Percentiles rank a stretch among this genome's conserved stretches.
These are phyloP conservation scores for Bergia puertoricense DNA, from an alignment of 92 coral and sea anemone species.

Conservation along the genomic window DNA sequence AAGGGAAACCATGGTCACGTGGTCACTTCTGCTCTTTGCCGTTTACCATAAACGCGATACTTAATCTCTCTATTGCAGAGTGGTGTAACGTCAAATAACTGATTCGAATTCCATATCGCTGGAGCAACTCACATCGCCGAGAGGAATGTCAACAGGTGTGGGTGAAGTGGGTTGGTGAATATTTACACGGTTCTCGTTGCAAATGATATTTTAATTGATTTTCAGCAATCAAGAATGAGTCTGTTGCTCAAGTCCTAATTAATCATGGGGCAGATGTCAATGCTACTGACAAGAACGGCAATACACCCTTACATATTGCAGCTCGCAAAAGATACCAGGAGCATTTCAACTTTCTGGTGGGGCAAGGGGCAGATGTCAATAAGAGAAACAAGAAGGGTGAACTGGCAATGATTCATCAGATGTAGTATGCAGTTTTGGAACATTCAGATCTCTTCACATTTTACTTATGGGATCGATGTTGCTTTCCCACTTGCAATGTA, in stretches of 20 bases:
- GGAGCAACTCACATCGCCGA: too few species aligned
- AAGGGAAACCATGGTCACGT: too few species aligned
- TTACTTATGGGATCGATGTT: too few species aligned
- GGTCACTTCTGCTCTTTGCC: too few species aligned
- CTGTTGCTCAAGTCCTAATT: not conserved
- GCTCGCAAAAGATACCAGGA: not conserved
- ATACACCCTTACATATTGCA: not conserved
- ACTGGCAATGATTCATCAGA: not conserved
- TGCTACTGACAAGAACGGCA: not conserved
- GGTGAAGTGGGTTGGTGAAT: too few species aligned
- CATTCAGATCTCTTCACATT: not conserved
- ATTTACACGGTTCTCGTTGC: too few species aligned
- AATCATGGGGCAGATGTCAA: not conserved
- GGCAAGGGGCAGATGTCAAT: not conserved
- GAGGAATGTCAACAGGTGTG: too few species aligned
- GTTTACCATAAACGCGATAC: too few species aligned
- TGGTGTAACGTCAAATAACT: too few species aligned
- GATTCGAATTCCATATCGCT: too few species aligned
- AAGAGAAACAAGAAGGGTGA: not conserved
- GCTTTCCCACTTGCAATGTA: too few species aligned
- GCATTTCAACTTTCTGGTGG: not conserved
- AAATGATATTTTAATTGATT: not conserved
- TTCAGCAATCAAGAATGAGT: not conserved
- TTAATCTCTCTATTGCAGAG: too few species aligned
- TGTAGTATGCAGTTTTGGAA: not conserved